phyloP scores from a whole-genome alignment of 2,797 vertebrate genomes.

The Melanotaenia pygmaea region DNA sequence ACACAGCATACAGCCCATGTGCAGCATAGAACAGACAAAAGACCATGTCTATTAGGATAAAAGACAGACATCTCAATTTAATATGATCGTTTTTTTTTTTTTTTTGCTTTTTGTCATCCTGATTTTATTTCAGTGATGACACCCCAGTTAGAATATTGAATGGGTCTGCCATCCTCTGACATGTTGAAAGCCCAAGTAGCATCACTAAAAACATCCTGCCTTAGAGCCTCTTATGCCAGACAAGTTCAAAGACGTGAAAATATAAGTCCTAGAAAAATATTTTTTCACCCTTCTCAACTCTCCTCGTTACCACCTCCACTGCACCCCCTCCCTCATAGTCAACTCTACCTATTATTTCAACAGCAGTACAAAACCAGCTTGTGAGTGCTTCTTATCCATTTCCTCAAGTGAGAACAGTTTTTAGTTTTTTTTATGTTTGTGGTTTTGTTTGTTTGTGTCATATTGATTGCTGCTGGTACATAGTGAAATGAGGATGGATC shows the following conservation, averaged over 20 bases:
- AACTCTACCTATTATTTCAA: conserved; percentile 32
- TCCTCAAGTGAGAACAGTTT: conserved; percentile 27
- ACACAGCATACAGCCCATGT: neutral
- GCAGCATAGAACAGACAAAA: neutral
- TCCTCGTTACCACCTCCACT: conserved; percentile 15
- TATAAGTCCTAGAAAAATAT: conserved; percentile 38
- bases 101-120: conserved; percentile 57
- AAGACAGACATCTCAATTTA: conserved; percentile 49
- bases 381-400: conserved; percentile 34
- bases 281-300: conserved; percentile 3
- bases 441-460: conserved; percentile 21
- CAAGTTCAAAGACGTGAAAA: conserved; percentile 52
- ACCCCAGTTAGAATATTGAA: conserved; percentile 49
- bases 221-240: conserved; percentile 40
- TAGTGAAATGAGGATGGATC: conserved; percentile 53
- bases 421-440: conserved; percentile 16
- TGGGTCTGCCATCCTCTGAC: conserved; percentile 37
- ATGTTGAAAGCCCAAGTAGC: conserved; percentile 52
- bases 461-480: conserved; percentile 47
- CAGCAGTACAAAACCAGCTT: conserved; percentile 31
- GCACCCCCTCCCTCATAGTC: conserved; percentile 32
- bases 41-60: conserved; percentile 33
- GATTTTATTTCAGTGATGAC: conserved; percentile 54
- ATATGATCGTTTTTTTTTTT: conserved; percentile 34
- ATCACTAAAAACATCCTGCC: conserved; percentile 60